Percentiles rank a stretch among this genome's conserved stretches.
Conservation (phyloP, 2,113 vertebrate species). For the Spilogale gracilis region DNA sequence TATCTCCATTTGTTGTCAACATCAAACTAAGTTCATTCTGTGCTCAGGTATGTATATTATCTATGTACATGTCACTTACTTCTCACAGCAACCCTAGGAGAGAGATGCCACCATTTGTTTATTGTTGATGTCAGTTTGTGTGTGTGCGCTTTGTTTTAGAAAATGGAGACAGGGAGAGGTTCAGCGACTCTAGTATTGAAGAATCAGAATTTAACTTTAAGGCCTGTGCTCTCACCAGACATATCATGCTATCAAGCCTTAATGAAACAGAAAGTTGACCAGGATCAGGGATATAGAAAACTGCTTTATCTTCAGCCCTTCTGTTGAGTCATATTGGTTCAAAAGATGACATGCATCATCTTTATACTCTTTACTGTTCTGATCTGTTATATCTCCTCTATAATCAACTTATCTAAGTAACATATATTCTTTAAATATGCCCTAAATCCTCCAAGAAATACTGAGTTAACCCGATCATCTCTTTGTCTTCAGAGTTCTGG, state of each 20-base stretch:
- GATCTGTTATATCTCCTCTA: background rate
- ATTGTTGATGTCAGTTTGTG: background rate
- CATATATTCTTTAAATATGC: background rate
- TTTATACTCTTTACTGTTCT: background rate
- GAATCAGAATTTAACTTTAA: background rate
- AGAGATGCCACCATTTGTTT: background rate
- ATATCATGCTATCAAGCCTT: background rate
- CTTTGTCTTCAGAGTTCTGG: constrained; percentile 5
- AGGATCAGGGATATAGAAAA: background rate
- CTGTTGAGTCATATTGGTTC: background rate
- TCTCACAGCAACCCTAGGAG: background rate
- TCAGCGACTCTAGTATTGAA: background rate
- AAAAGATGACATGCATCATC: background rate
- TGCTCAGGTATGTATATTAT: background rate
- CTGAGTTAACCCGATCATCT: background rate
- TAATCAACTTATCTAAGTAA: background rate
- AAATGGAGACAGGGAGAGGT: background rate
- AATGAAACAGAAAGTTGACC: background rate
- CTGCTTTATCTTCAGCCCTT: background rate
- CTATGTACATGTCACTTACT: background rate
- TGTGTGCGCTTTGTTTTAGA: background rate
- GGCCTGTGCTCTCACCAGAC: background rate
- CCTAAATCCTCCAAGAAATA: background rate
- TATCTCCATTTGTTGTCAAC: background rate
- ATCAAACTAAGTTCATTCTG: background rate